Conservation (phyloP, 2,113 vertebrate species). For the Turnix velox region DNA sequence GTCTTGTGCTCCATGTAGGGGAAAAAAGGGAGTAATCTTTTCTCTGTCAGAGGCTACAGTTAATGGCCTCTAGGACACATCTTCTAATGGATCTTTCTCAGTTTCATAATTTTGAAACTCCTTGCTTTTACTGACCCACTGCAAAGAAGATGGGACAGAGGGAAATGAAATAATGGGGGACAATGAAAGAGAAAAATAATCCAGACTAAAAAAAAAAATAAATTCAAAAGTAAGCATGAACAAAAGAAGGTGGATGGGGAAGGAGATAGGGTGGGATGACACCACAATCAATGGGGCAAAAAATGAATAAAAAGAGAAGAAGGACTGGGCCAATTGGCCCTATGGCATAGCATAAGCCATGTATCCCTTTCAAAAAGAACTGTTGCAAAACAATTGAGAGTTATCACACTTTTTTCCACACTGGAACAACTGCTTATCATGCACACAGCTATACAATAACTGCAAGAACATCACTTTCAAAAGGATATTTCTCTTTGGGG, state of each 20-base stretch:
- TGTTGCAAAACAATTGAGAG: neutral
- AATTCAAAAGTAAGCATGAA: neutral
- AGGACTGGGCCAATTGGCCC: neutral
- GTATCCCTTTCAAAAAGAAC: neutral
- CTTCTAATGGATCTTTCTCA: neutral
- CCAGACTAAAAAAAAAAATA: neutral
- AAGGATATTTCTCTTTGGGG: neutral
- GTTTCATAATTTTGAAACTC: neutral
- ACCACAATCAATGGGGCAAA: neutral
- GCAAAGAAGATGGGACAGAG: neutral
- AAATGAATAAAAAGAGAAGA: neutral
- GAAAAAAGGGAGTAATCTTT: neutral
- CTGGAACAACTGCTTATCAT: neutral
- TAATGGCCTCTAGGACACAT: neutral
- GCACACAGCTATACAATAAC: neutral
- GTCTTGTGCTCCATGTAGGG: neutral
- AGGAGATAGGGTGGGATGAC: fast-evolving
- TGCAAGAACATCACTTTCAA: neutral
- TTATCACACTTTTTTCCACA: neutral
- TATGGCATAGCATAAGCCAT: neutral
- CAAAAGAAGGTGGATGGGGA: neutral
- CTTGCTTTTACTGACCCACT: neutral
- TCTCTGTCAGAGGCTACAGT: neutral
- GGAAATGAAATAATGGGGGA: neutral
- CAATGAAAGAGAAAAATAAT: neutral